Evolutionary conservation across 1,140 invertebrate species (phyloP), one percentile per base, ranked within the genome.

Genomic region (Leptoteleia sp.): DNA sequence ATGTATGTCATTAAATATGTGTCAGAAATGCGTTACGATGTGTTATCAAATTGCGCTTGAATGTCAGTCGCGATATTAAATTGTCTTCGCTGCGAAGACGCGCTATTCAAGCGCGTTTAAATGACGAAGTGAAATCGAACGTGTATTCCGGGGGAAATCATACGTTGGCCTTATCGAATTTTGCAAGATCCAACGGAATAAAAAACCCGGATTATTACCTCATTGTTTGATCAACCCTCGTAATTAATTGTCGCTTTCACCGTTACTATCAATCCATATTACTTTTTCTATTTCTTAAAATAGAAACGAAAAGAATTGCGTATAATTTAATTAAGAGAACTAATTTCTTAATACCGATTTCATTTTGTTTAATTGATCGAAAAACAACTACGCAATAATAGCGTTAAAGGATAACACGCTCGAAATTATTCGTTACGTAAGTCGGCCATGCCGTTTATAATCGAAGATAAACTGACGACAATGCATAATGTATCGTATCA

Each of bases 61-160:
- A 33, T 59, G 65, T 70, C 54, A 50, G 25, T 50, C 13, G 43
- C 22, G 52, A 59, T 59, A 70, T 70, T 59, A 59, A 70, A 70
- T 70, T 70, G 65, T 70, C 54, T 59, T 48, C 35, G 27, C n/a
- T n/a, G 25, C 29, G 38, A 65, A 54, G 62, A 67, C 15, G 40
- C 15, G 31, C 38, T 29, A 55, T 45, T 55, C 38, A 54, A 57
- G 29, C 16, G 42, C 42, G 17, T 67, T 67, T 37, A 54, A 55
- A 67, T 55, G 50, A 47, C 50, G 47, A 54, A 67, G 62, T 67
- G 48, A 54, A 65, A 65, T 55, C 62, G 62, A 67, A 50, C 37
- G 12, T 40, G 38, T 42, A 40, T 40, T 45, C 31, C 16, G 27
- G 35, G 12, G 16, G 29, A 37, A 52, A 65, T 54, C 38, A 37